phyloP scores from a whole-genome alignment of 2,888 invertebrate species.

The Petrophora chlorosata region DNA sequence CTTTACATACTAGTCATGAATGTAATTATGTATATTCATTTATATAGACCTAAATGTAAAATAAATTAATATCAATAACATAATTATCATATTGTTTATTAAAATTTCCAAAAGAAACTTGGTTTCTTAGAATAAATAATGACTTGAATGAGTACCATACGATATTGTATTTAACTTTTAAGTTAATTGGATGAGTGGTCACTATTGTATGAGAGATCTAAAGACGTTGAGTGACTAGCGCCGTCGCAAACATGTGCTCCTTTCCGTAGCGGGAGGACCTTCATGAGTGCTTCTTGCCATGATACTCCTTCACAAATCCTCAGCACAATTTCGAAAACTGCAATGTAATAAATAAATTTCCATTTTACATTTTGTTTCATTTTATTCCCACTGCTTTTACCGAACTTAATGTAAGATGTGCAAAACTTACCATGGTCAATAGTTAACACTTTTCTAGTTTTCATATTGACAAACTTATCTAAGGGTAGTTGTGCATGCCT shows the following conservation, averaged over 20 bases:
- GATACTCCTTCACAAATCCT: slow-evolving; percentile 89
- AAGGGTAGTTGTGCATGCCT: slow-evolving; percentile 94
- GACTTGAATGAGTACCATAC: slow-evolving; percentile 4
- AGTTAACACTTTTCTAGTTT: slow-evolving; percentile 95
- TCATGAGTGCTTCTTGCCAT: slow-evolving; percentile 91
- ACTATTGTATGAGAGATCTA: slow-evolving; percentile 54
- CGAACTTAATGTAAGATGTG: not conserved
- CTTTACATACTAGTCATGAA: slow-evolving; percentile 8
- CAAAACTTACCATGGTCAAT: slow-evolving; percentile 95
- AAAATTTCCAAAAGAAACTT: slow-evolving; percentile 7
- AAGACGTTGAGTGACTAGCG: slow-evolving; percentile 51
- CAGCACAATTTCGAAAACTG: slow-evolving; percentile 93
- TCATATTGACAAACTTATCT: slow-evolving; percentile 94
- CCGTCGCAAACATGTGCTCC: slow-evolving; percentile 82
- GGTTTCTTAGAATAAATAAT: slow-evolving; percentile 22
- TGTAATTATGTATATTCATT: not conserved
- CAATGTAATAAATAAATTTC: slow-evolving; percentile 48
- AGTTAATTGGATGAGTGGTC: slow-evolving; percentile 28
- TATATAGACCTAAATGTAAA: not conserved
- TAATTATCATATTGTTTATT: not conserved
- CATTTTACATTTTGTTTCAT: not conserved
- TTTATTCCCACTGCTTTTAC: not conserved
- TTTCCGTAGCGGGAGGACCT: slow-evolving; percentile 90
- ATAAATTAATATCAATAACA: not conserved
- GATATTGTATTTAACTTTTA: not conserved